Base-by-base conservation (phyloP, 1,140 invertebrate genomes). In the Ericerus pela region DNA sequence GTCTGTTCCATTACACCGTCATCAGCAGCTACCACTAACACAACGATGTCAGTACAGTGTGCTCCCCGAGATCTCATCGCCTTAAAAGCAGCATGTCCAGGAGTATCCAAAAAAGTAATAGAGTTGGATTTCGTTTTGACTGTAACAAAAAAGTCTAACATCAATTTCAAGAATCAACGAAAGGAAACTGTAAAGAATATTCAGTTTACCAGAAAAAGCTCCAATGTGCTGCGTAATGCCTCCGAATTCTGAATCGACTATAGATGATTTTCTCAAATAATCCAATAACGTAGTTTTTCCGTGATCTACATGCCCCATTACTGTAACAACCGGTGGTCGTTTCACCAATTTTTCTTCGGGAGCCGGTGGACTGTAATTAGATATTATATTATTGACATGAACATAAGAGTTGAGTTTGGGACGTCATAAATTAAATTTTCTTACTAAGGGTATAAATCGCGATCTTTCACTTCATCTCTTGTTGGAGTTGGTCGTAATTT, bases 151-250 rank as follows among this genome's bases (percentile, higher is more conserved):
- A 33, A 33, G 8, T 33, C 30, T 33, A 33, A n/a, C 30, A 33
- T 33, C 30, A 33, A 33, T 10, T 10, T 33, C 30, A 33, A n/a
- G 8, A 33, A 33, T 33, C 8, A 33, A 33, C 30, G 30, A 33
- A 10, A 33, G 8, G n/a, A 33, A 33, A 33, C 30, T 10, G n/a
- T 33, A 8, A 33, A 33, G n/a, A 33, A 10, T 14, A 28, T 12
- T 51, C 38, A 58, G 22, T 52, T 55, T 67, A 80, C 78, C 87
- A 67, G 84, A 84, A 73, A 99, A 99, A 30, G 96, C 96, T 59
- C 96, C 96, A 68, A 99, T 98, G 69, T 99, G 95, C 70, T 99
- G 96, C 0, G 96, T 99, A 38, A 99, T 99, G 16, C 96, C 96
- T n/a, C 96, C 96, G 73, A 94, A 96, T 75, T 99, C 96, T 31